These are phyloP conservation scores for Hylaea fasciaria DNA, from an alignment of 2,888 invertebrate species.

Conservation along the genomic window DNA sequence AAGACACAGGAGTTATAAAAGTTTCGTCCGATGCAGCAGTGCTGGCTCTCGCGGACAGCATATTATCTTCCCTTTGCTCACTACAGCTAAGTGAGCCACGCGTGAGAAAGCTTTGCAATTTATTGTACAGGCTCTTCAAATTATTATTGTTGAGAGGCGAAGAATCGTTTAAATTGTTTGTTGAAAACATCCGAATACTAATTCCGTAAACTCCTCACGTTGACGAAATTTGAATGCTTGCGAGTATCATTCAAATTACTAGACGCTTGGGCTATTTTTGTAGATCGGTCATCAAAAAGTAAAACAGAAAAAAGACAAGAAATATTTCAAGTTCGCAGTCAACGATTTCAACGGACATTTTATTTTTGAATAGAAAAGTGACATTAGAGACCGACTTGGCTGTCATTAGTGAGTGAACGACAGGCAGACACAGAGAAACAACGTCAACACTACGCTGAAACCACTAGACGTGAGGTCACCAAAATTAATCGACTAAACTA, in stretches of 20 bases:
- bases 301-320: slow-evolving; percentile 45
- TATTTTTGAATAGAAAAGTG: slow-evolving; percentile 39
- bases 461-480: too few relatives aligned
- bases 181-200: slow-evolving; percentile 65
- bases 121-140: slow-evolving; percentile 59
- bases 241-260: slow-evolving; percentile 1
- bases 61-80: slow-evolving; percentile 47
- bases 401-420: background rate
- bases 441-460: background rate
- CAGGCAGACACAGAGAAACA: too few relatives aligned
- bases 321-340: slow-evolving; percentile 40
- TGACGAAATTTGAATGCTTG: background rate
- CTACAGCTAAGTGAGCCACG: slow-evolving; percentile 41
- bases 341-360: slow-evolving; percentile 57
- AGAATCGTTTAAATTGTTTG: slow-evolving; percentile 54
- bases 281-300: slow-evolving; percentile 25
- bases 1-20: slow-evolving; percentile 70
- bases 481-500: too few relatives aligned
- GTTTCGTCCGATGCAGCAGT: slow-evolving; percentile 64
- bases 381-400: too few relatives aligned
- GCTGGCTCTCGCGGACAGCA: slow-evolving; percentile 62
- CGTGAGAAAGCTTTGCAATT: slow-evolving; percentile 61
- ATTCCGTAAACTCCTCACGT: slow-evolving; percentile 2
- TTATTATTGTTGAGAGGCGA: slow-evolving; percentile 55
- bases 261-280: slow-evolving; percentile 20